Conservation (phyloP, 2,797 vertebrate genomes). For the Bucorvus abyssinicus region DNA sequence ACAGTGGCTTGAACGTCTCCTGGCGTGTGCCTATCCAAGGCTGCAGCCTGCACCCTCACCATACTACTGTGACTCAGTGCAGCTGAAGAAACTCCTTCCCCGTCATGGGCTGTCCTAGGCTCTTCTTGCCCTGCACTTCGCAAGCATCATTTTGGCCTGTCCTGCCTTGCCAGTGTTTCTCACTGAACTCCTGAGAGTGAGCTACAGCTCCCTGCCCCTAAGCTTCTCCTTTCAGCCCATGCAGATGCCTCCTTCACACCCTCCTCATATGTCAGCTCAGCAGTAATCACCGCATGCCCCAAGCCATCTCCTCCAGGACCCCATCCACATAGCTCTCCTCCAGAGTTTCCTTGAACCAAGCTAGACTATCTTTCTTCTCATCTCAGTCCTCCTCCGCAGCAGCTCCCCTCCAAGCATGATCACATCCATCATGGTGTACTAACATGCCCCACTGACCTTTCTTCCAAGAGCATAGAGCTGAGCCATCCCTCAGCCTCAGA, state of each 20-base stretch:
- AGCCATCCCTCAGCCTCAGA: not conserved
- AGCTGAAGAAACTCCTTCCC: not conserved
- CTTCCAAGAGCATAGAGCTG: not conserved
- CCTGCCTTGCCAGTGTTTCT: not conserved
- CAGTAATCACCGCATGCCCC: accelerated
- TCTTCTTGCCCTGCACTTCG: not conserved
- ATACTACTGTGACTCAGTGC: not conserved
- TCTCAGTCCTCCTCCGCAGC: not conserved
- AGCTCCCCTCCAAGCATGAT: not conserved
- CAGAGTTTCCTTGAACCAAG: not conserved
- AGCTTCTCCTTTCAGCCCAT: not conserved
- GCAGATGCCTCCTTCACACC: not conserved
- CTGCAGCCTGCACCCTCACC: not conserved
- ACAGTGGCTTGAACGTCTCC: not conserved
- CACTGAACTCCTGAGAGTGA: not conserved
- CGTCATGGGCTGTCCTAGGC: not conserved
- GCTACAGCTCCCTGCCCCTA: not conserved
- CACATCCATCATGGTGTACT: not conserved
- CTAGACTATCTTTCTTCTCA: not conserved
- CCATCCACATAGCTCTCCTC: not conserved
- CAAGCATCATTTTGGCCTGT: not conserved
- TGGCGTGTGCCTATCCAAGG: not conserved
- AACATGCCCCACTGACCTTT: not conserved
- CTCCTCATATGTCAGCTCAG: not conserved
- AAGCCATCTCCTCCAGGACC: not conserved